Base-by-base conservation (phyloP, 2,888 invertebrate genomes). In the Pharmacophagus antenor region DNA sequence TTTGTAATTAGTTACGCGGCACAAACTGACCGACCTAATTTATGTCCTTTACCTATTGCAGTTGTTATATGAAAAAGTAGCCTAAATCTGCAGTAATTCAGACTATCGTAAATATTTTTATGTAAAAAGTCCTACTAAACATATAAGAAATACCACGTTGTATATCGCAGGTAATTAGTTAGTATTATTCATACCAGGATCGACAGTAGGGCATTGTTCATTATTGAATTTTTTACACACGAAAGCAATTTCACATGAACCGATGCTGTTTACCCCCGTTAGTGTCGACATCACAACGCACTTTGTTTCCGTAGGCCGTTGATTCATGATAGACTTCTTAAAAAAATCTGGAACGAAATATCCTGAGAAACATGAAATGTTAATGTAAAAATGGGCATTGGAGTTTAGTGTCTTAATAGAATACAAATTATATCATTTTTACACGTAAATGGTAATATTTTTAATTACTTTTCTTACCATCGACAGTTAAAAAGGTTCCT, bases 401-500 rank as follows among this genome's bases (percentile, higher is more conserved):
- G n/a, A 27, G 10, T 1, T 10, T 31, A 12, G 12, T 31, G 12
- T 12, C 2, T 1, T 10, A 31, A 31, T 31, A 31, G 1, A 31
- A 31, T 31, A 12, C 15, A 10, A 12, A 3, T 8, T 31, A 31
- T 12, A 31, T 12, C 15, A 10, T 15, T 31, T 31, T 31, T 15
- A 31, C 15, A 10, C 10, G 31, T 10, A 31, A 3, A 15, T 31
- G 10, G 12, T 10, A 10, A 8, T 31, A 25, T 31, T 31, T 31
- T 1, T 42, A 42, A 42, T 17, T 15, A 4, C 6, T 50, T 31
- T 3, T 53, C 69, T 66, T 70, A 82, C 82, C 82, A 56, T 81
- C 74, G 52, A 77, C 66, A n/a, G 79, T 79, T 2, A 80, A 65
- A 47, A 74, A 80, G 52, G 80, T 73, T 23, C 77, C 77, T 5